Evolutionary conservation across 2,797 vertebrate species (phyloP), one percentile per base, ranked within the genome.

Genomic region (Scomberomorus guttatus): DNA sequence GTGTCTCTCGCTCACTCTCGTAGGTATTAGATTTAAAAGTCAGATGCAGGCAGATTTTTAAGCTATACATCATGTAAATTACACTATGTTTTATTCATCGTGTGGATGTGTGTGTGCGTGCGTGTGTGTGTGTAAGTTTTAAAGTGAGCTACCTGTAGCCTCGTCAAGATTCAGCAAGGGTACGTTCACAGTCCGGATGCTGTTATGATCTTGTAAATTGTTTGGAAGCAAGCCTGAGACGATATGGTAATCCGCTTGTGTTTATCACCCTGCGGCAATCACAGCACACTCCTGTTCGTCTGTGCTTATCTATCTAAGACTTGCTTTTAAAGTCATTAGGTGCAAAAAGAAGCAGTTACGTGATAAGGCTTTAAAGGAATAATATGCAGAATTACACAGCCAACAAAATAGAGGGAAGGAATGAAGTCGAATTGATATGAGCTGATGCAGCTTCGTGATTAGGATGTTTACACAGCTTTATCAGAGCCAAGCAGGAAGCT

Each of bases 61-160:
- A 94, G 92, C 86, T 89, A 89, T 92, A 91, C 87, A 88, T 95
- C 94, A 94, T 94, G 92, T 93, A 95, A 95, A 96, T 94, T 84
- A 71, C 67, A 6, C 24, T 12, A 95, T 95, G 95, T 95, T 95
- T 96, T 95, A 95, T 96, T 95, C 94, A 95, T 95, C 11, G 6
- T 1, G 34, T 32, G 65, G 15, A 44, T 25, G 55, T 9, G 32
- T n/a, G 67, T 6, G 48, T 20, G 32, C 8, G 56, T 32, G 32
- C 27, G 37, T 52, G 55, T 60, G 60, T 11, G 24, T 24, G 57
- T 7, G 57, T 48, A 46, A 42, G 13, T 74, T 84, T 77, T 15
- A 52, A 86, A 85, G 58, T 57, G 72, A 51, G 80, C 84, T 92
- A 95, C 94, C 87, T 94, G 92, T 90, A 87, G 90, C 86, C 89